phyloP scores from a whole-genome alignment of 2,888 invertebrate genomes.

The Eulithis testata region DNA sequence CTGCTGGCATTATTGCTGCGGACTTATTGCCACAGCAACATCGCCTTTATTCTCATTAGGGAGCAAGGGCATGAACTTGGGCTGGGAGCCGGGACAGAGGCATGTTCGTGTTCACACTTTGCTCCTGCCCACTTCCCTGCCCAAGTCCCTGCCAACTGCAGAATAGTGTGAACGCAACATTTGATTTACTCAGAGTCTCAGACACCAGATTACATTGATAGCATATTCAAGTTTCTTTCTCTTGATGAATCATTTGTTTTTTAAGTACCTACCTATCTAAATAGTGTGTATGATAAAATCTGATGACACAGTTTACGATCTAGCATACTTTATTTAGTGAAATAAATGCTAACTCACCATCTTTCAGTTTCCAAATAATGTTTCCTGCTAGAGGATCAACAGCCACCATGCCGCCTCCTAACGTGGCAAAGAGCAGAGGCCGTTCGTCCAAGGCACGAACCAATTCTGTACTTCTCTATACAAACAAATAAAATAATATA shows the following conservation, averaged over 20 bases:
- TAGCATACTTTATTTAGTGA: neutral
- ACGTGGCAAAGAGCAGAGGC: conserved; percentile 94
- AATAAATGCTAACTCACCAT: conserved; percentile 85
- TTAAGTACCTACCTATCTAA: neutral
- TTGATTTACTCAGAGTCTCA: too few species aligned
- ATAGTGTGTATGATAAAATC: conserved; percentile 18
- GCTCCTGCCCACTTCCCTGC: too few species aligned
- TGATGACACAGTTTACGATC: neutral
- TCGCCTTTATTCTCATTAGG: too few species aligned
- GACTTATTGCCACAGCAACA: too few species aligned
- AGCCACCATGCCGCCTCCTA: conserved; percentile 97
- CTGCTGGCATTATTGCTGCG: too few species aligned
- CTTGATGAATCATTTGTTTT: neutral
- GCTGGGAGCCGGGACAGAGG: too few species aligned
- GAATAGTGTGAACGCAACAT: too few species aligned
- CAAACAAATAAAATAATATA: conserved; percentile 43
- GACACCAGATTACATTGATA: too few species aligned
- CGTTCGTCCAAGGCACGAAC: conserved; percentile 88
- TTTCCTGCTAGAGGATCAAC: conserved; percentile 93
- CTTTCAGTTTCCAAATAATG: conserved; percentile 95
- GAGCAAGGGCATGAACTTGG: too few species aligned
- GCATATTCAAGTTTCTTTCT: neutral
- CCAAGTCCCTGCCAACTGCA: too few species aligned
- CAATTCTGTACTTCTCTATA: conserved; percentile 86
- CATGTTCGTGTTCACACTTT: too few species aligned